A percentile compares a stretch with the other conserved stretches of the same genome.
phyloP scores from a whole-genome alignment of 2,888 invertebrate genomes.

The Caenorhabditis panamensis region DNA sequence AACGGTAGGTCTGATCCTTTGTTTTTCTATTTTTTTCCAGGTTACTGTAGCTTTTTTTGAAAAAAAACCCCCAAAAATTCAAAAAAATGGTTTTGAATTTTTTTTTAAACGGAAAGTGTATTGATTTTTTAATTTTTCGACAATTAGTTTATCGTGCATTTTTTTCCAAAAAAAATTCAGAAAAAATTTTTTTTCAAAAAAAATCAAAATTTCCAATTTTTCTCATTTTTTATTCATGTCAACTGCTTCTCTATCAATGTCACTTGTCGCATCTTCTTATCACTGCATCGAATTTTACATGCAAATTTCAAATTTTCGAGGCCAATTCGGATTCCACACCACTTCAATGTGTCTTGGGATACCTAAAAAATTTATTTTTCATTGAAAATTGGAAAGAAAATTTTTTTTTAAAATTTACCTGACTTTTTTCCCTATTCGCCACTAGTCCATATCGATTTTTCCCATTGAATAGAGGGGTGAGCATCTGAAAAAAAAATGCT shows the following conservation, averaged over 20 bases:
- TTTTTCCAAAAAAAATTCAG: too few relatives aligned
- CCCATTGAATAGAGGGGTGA: constrained; percentile 8
- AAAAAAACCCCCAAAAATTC: too few relatives aligned
- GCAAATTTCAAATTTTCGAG: not conserved
- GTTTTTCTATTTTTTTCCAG: too few relatives aligned
- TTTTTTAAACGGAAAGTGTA: too few relatives aligned
- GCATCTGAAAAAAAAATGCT: constrained; percentile 22
- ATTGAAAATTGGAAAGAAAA: not conserved
- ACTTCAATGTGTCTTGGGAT: not conserved
- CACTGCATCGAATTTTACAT: not conserved
- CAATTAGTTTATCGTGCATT: too few relatives aligned
- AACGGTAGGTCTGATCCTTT: too few relatives aligned
- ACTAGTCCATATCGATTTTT: constrained; percentile 4
- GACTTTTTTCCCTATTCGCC: constrained; percentile 21
- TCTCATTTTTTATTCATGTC: too few relatives aligned
- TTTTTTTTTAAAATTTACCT: not conserved
- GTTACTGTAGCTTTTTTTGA: too few relatives aligned
- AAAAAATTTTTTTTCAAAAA: too few relatives aligned
- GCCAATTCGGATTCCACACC: constrained; percentile 33
- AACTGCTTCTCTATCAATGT: not conserved
- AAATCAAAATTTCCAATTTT: too few relatives aligned
- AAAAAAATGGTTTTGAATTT: too few relatives aligned
- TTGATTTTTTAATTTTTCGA: not conserved
- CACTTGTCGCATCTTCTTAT: not conserved
- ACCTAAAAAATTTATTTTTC: constrained; percentile 2